Conservation (phyloP, 1,140 invertebrate genomes). For the Neodiprion virginianus region DNA sequence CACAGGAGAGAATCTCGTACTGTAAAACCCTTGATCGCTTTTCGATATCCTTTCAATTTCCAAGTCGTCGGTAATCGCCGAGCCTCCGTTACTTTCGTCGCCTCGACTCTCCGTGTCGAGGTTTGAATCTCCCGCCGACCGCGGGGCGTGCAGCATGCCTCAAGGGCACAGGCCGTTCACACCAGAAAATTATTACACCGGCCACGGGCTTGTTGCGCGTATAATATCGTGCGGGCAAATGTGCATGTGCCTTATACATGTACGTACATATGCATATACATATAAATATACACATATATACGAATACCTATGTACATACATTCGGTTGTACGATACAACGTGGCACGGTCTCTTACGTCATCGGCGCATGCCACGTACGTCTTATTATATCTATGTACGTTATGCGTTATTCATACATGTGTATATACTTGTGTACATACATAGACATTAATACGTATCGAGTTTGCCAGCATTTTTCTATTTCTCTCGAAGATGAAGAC, state of each 20-base stretch:
- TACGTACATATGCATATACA: neutral
- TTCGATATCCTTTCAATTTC: no score
- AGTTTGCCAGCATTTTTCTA: no score
- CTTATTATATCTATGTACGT: no score
- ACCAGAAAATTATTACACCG: neutral
- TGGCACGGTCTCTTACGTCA: constrained; percentile 1
- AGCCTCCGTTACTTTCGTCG: neutral
- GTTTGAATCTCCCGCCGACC: neutral
- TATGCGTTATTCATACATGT: no score
- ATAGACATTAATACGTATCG: no score
- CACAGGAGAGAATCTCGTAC: no score
- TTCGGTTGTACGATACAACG: neutral
- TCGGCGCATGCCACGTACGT: neutral
- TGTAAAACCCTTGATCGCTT: no score
- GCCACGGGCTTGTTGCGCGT: neutral
- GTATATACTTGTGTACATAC: no score
- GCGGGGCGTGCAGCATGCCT: neutral
- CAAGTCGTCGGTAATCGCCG: no score
- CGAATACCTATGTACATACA: neutral
- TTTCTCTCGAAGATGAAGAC: no score
- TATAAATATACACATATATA: neutral
- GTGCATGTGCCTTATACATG: neutral
- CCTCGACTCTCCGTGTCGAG: neutral
- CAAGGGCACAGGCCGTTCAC: constrained; percentile 3
- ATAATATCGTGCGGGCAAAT: neutral